Base-by-base conservation (phyloP, 1,140 invertebrate genomes). In the Drosophila nigrodunni region DNA sequence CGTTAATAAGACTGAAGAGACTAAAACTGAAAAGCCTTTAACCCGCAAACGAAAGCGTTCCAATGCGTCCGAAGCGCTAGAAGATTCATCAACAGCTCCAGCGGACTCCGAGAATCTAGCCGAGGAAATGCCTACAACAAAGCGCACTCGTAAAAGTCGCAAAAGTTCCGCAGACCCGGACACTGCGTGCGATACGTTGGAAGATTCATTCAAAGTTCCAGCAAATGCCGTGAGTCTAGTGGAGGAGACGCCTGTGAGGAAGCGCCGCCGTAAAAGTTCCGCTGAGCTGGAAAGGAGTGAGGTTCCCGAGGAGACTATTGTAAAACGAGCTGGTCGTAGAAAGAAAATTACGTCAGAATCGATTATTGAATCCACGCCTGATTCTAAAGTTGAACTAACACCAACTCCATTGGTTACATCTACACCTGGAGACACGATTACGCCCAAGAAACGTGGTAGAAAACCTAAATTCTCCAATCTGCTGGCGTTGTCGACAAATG, bases 371-470 rank as follows among this genome's bases (percentile, higher is more conserved):
- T 30, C 44, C 6, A 39, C 15, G n/a, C 39, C 39, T 11, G 39
- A 41, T n/a, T 10, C 11, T 4, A 11, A 11, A 11, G 11, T 11
- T 4, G 13, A n/a, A 35, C 11, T 34, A 6, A 39, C 11, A 10
- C 15, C 9, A 15, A 15, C 10, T 21, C 30, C 10, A 10, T 0
- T 1, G 13, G 13, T 43, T 3, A 18, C 15, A 25, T 46, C 49
- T 6, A 64, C 47, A 2, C 49, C 49, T 1, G 46, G 34, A 8
- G 0, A n/a, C 9, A 9, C 21, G 11, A n/a, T 30, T 13, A 18
- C 9, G 50, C 65, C 47, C 8, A 68, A 60, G 13, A 58, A 52
- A 15, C 65, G 71, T 3, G 71, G 71, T 18, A 55, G 47, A 2
- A 50, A 54, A 7, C 25, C 65, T 3, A 68, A 68, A 25, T 11